Base-by-base conservation (phyloP, 2,797 vertebrate species). In the Microctenopoma steveboyesi region DNA sequence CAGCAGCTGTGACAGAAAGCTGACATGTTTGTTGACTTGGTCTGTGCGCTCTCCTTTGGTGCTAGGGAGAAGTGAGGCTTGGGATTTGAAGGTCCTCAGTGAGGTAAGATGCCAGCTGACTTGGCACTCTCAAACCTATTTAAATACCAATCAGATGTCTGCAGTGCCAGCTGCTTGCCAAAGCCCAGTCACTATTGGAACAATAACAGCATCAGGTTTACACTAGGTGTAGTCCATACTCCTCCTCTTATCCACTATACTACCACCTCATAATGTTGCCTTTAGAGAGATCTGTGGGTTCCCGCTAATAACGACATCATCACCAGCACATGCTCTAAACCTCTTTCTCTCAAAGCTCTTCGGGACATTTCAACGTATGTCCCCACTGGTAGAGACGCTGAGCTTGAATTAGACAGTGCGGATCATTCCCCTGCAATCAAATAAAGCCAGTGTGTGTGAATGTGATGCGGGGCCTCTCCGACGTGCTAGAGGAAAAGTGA, bases 401-500 rank as follows among this genome's bases (percentile, higher is more conserved):
- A 56, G 67, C 71, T 69, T 37, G 63, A 83, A 81, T 83, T 76
- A 81, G 78, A 75, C 74, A 59, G 60, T 40, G 28, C 64, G 69
- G 69, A 74, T 83, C 46, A 63, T 75, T 65, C 72, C 69, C 48
- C 40, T 84, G 74, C 76, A 81, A 83, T 83, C 64, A 79, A 80
- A 85, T 78, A 78, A 78, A 87, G 67, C 53, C 69, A 48, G 54
- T 67, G 56, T 75, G 81, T 81, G 67, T 74, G 71, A 78, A 78
- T 59, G 73, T 62, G 80, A 79, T 76, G 73, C 47, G 0, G 42
- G 60, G 35, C 62, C 71, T 61, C 71, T 61, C 70, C 63, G 25
- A 52, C 48, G 71, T 81, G 76, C 60, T 49, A 54, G 50, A 75
- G 68, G 65, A 89, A 72, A 83, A 72, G 69, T 74, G 72, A 81